Conservation (phyloP, 2,113 vertebrate species). For the Sinocyclocheilus maitianheensis region DNA sequence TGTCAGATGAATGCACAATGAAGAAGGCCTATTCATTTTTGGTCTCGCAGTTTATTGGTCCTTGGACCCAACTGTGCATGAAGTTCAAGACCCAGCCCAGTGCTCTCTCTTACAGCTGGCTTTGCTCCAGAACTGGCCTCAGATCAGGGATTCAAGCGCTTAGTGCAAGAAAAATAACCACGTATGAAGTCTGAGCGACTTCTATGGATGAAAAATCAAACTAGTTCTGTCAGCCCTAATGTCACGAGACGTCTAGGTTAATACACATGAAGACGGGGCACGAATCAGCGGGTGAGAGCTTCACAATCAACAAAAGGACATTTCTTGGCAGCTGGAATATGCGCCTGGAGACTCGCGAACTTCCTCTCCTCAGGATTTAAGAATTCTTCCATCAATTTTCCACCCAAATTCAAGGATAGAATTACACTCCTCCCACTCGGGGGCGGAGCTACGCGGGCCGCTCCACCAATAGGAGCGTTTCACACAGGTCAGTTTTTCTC, state of each 20-base stretch:
- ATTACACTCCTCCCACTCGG: constrained; percentile 57
- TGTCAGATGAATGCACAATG: constrained; percentile 36
- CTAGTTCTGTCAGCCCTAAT: no score
- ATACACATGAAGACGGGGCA: background rate
- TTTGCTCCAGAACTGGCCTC: constrained; percentile 28
- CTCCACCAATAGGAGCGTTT: constrained; percentile 58
- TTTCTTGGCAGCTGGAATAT: constrained; percentile 57
- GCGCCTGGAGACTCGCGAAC: constrained; percentile 24
- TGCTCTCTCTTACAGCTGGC: constrained; percentile 44
- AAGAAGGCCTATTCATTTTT: constrained; percentile 19
- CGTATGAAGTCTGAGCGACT: background rate
- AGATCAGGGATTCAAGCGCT: background rate
- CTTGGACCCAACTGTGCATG: constrained; percentile 33
- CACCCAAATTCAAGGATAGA: constrained; percentile 51
- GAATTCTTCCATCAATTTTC: constrained; percentile 49
- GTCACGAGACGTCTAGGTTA: background rate
- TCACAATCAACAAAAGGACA: constrained; percentile 60
- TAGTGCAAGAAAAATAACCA: background rate
- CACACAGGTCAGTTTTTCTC: constrained; percentile 53
- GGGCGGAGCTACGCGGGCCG: constrained; percentile 7
- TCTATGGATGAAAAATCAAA: no score
- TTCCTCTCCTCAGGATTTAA: constrained; percentile 58
- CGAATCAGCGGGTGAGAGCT: background rate
- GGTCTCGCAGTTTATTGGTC: constrained; percentile 35
- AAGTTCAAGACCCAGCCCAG: constrained; percentile 35